Evolutionary conservation across 2,888 invertebrate genomes (phyloP).

Genomic region (Oxytorus armatus): DNA sequence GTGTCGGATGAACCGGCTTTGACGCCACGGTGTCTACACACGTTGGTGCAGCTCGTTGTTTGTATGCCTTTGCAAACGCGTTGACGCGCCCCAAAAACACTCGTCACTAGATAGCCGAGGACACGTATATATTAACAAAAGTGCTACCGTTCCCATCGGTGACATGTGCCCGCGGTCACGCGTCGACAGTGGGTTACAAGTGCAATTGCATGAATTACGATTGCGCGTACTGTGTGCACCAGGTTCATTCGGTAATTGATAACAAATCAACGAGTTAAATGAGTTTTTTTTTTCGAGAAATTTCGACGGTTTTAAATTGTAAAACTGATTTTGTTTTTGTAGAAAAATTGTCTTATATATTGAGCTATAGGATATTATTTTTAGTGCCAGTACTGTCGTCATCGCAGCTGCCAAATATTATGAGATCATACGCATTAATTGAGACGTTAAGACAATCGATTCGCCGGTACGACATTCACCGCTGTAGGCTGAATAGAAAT

Average conservation of each 20-base stretch:
- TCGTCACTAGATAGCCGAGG: not conserved
- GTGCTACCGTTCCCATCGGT: slow-evolving; percentile 12
- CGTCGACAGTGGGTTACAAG: slow-evolving; percentile 60
- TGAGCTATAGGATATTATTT: slow-evolving; percentile 44
- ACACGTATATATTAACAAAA: slow-evolving; percentile 12
- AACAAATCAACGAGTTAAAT: not conserved
- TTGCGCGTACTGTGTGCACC: slow-evolving; percentile 42
- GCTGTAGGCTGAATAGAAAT: not conserved
- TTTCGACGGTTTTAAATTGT: not conserved
- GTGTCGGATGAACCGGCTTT: slow-evolving; percentile 71
- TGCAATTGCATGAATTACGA: slow-evolving; percentile 52
- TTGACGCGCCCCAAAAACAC: slow-evolving; percentile 56
- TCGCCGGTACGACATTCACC: not conserved
- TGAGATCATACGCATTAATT: slow-evolving; percentile 56
- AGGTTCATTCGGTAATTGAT: slow-evolving; percentile 63
- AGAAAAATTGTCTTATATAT: not conserved
- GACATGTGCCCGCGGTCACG: slow-evolving; percentile 64
- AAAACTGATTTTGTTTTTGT: not conserved
- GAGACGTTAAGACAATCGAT: slow-evolving; percentile 23
- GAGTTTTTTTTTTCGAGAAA: not conserved
- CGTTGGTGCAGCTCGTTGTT: slow-evolving; percentile 44
- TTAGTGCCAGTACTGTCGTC: slow-evolving; percentile 54
- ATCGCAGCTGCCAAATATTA: slow-evolving; percentile 57
- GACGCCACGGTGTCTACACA: slow-evolving; percentile 62
- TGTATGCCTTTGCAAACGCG: slow-evolving; percentile 41